Evolutionary conservation across 1,140 invertebrate species (phyloP).

Genomic region (Lucilia cuprina): DNA sequence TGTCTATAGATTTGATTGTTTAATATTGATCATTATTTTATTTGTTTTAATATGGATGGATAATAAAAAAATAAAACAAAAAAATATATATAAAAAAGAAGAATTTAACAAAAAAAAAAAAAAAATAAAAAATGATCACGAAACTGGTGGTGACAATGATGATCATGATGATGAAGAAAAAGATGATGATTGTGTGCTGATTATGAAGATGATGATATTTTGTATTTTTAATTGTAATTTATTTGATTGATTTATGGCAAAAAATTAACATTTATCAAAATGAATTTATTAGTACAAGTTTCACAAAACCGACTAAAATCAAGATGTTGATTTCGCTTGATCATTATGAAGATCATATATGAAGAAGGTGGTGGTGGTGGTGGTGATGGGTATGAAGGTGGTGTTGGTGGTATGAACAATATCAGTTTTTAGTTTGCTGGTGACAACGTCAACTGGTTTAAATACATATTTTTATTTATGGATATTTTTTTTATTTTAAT

Average conservation of each 20-base stretch:
- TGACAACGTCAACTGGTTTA: conserved; percentile 28
- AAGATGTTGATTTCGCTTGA: neutral
- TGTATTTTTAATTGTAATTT: conserved; percentile 32
- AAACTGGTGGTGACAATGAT: neutral
- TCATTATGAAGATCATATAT: neutral
- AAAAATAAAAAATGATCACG: neutral
- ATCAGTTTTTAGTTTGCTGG: neutral
- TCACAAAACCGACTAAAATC: neutral
- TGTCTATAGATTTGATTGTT: neutral
- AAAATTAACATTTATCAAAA: conserved; percentile 35
- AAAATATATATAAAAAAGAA: too few relatives aligned
- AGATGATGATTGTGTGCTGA: neutral
- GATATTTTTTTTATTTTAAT: conserved; percentile 1
- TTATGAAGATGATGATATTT: neutral
- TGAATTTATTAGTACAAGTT: conserved; percentile 30
- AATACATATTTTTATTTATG: conserved; percentile 20
- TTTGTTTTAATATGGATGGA: neutral
- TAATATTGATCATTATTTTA: neutral
- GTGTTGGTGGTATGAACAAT: neutral
- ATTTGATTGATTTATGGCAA: conserved; percentile 34
- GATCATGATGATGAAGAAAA: neutral
- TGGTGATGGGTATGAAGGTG: neutral
- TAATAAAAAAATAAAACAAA: neutral
- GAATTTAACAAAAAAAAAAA: neutral
- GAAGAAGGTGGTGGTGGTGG: neutral